Evolutionary conservation across 2,797 vertebrate species (phyloP).

Genomic region (Chelidonichthys spinosus): DNA sequence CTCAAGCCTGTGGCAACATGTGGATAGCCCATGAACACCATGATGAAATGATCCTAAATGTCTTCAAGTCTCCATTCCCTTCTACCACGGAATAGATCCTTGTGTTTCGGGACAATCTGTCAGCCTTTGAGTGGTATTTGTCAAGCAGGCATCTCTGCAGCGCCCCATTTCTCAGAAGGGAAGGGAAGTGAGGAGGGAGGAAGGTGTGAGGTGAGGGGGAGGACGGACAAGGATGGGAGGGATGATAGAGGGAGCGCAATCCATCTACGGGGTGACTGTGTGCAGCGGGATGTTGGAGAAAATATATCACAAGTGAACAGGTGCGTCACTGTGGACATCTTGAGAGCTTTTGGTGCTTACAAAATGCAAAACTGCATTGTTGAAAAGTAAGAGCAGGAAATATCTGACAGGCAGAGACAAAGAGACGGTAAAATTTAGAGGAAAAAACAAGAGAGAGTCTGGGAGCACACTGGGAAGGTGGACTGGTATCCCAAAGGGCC

Average conservation of each 20-base stretch:
- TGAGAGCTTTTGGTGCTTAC: conserved; percentile 13
- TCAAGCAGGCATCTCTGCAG: conserved; percentile 52
- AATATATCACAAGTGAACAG: conserved; percentile 43
- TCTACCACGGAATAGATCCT: conserved; percentile 42
- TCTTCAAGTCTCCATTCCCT: conserved; percentile 39
- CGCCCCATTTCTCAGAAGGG: conserved; percentile 60
- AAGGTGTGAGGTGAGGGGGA: conserved; percentile 57
- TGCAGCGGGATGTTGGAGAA: conserved; percentile 36
- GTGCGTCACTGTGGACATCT: conserved; percentile 41
- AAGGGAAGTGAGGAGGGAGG: conserved; percentile 40
- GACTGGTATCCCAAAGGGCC: not conserved
- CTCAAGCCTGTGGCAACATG: conserved; percentile 18
- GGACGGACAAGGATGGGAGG: conserved; percentile 45
- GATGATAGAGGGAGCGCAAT: conserved; percentile 52
- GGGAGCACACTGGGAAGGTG: not conserved
- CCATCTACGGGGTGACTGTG: conserved; percentile 60
- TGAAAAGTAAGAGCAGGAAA: not conserved
- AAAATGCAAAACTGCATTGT: conserved; percentile 6
- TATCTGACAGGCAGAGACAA: not conserved
- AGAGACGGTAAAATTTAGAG: not conserved
- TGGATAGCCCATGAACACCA: conserved; percentile 25
- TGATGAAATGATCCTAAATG: conserved; percentile 39
- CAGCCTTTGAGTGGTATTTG: conserved; percentile 55
- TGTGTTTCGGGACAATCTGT: conserved; percentile 36
- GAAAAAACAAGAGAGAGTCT: conserved; percentile 5